A percentile compares a stretch with the other conserved stretches of the same genome.
Evolutionary conservation across 2,888 invertebrate species (phyloP).

Genomic region (Neoascia interrupta): DNA sequence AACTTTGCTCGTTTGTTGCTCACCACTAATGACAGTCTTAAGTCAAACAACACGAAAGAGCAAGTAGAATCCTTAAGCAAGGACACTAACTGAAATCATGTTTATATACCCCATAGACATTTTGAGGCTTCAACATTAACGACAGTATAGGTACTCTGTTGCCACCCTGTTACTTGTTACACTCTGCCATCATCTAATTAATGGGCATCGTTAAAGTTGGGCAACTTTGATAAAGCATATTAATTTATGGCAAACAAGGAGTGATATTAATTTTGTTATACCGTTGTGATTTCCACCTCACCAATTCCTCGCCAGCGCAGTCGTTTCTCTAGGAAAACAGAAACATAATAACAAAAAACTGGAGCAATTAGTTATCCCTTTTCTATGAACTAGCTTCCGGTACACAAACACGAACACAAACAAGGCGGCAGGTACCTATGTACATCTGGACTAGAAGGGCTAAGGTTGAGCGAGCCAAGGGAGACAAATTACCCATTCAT

Average conservation of each 20-base stretch:
- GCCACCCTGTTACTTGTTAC: slow-evolving; percentile 46
- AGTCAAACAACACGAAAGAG: no score
- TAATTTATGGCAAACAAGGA: slow-evolving; percentile 59
- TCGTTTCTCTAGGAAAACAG: background rate
- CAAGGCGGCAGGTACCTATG: no score
- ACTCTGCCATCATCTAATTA: slow-evolving; percentile 50
- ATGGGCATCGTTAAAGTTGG: slow-evolving; percentile 46
- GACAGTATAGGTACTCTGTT: background rate
- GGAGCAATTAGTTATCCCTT: slow-evolving; percentile 23
- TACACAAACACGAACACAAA: no score
- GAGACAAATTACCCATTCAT: slow-evolving; percentile 62
- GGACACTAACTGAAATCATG: slow-evolving; percentile 7
- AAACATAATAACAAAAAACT: slow-evolving; percentile 15
- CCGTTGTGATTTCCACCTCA: slow-evolving; percentile 22
- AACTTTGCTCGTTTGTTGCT: no score
- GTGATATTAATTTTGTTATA: slow-evolving; percentile 52
- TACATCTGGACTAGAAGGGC: slow-evolving; percentile 2
- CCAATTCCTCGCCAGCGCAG: background rate
- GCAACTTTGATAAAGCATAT: slow-evolving; percentile 52
- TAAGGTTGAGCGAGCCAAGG: slow-evolving; percentile 20
- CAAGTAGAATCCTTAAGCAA: no score
- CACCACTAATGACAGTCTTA: no score
- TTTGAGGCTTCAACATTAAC: background rate
- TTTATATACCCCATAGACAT: slow-evolving; percentile 6
- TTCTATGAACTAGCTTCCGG: background rate